phyloP scores from a whole-genome alignment of 2,797 vertebrate species.

The Chaetodon trifasciatus region DNA sequence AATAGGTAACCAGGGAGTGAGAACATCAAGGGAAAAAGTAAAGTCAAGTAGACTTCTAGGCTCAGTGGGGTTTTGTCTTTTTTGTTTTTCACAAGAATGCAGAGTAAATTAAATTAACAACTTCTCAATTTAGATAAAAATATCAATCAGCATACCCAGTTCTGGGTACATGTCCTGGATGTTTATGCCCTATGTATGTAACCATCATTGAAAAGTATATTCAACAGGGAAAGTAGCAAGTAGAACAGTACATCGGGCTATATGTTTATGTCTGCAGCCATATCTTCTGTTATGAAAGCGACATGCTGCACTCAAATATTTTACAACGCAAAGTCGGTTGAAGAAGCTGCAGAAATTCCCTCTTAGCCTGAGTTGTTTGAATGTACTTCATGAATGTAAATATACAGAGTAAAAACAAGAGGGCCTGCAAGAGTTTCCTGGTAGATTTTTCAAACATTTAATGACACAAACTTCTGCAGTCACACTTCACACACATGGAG shows the following conservation, averaged over 20 bases:
- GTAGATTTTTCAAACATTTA: not conserved
- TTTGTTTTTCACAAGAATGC: too few species aligned
- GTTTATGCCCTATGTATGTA: not conserved
- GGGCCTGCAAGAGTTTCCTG: not conserved
- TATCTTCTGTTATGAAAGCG: not conserved
- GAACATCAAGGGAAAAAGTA: too few species aligned
- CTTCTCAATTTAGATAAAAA: not conserved
- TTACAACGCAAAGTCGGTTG: not conserved
- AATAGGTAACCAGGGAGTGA: too few species aligned
- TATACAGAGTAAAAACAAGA: not conserved
- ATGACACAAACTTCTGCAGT: not conserved
- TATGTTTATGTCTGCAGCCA: constrained; percentile 1
- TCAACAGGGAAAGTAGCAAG: not conserved
- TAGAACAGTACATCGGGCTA: not conserved
- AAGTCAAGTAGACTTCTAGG: too few species aligned
- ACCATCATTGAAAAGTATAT: constrained; percentile 6
- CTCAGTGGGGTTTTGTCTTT: not conserved
- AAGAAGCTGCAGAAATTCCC: not conserved
- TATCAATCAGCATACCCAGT: not conserved
- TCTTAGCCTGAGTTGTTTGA: constrained; percentile 1
- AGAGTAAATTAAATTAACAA: not conserved
- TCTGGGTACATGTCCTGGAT: not conserved
- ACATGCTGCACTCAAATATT: not conserved
- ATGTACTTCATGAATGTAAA: not conserved
- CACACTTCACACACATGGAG: not conserved